Evolutionary conservation across 1,140 invertebrate species (phyloP).

Genomic region (Drosophila pectinifera): DNA sequence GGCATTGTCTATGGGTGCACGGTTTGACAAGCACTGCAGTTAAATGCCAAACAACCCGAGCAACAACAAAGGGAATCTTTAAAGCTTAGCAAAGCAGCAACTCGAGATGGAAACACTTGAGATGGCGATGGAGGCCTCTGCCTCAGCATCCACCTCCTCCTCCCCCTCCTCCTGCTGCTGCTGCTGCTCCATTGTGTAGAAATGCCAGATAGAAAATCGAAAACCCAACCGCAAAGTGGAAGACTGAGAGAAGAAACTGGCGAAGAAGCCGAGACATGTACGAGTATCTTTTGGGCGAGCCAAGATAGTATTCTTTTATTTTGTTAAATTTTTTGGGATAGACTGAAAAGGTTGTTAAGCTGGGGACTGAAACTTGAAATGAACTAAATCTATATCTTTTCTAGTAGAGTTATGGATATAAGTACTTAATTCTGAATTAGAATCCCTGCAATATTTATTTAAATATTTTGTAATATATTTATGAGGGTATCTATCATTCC

Average conservation of each 20-base stretch:
- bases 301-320: conserved; percentile 4
- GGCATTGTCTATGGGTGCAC: conserved; percentile 28
- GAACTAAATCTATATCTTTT: neutral
- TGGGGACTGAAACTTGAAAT: neutral
- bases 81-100: conserved; percentile 22
- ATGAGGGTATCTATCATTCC: neutral
- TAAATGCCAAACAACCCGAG: conserved; percentile 39
- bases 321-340: neutral
- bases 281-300: conserved; percentile 12
- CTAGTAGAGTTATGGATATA: too few species aligned
- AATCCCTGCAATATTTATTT: too few species aligned
- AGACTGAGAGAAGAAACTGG: conserved; percentile 19
- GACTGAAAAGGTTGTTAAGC: conserved; percentile 5
- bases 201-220: conserved; percentile 43
- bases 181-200: conserved; percentile 31
- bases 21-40: conserved; percentile 28
- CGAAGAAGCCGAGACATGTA: conserved; percentile 29
- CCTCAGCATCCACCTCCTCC: neutral
- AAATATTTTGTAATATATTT: neutral
- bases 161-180: too few species aligned
- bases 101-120: conserved; percentile 39
- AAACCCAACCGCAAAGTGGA: conserved; percentile 42
- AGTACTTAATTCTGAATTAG: too few species aligned
- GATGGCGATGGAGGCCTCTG: conserved; percentile 2
- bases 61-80: conserved; percentile 44